Evolutionary conservation across 2,797 vertebrate genomes (phyloP).

Genomic region (Phrynocephalus forsythii): DNA sequence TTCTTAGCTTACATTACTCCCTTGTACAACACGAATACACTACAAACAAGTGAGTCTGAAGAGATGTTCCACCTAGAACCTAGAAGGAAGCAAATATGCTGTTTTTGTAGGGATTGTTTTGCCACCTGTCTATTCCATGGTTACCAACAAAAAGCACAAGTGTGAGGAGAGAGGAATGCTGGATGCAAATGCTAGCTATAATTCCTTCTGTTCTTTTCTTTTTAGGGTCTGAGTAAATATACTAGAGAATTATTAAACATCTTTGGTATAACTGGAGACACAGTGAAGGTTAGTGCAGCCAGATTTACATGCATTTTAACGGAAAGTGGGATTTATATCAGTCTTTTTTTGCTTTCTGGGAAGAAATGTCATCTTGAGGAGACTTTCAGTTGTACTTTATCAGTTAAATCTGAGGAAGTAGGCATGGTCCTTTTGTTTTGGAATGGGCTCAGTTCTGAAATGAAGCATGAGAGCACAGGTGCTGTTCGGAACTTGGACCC

Average conservation of each 20-base stretch:
- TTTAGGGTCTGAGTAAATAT: constrained; percentile 33
- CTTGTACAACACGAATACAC: not conserved
- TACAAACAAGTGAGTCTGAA: no score
- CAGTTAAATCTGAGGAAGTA: not conserved
- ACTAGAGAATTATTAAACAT: constrained; percentile 29
- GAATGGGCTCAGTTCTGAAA: no score
- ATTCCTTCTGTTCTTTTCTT: not conserved
- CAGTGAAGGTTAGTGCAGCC: constrained; percentile 10
- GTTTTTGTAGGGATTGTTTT: not conserved
- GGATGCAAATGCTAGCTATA: constrained; percentile 11
- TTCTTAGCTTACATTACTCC: not conserved
- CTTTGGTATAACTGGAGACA: constrained; percentile 24
- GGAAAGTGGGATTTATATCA: not conserved
- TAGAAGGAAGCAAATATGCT: not conserved
- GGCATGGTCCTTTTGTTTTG: no score
- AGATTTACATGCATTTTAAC: not conserved
- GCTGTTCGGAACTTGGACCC: no score
- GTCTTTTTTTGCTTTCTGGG: not conserved
- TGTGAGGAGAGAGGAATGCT: not conserved
- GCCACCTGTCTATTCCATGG: not conserved
- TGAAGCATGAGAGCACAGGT: no score
- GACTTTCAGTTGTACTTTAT: constrained; percentile 11
- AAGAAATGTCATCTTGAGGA: not conserved
- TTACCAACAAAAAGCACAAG: not conserved
- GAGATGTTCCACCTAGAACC: no score